Percentiles rank a stretch among this genome's conserved stretches.
Conservation (phyloP, 2,888 invertebrate species). For the Alitta virens region DNA sequence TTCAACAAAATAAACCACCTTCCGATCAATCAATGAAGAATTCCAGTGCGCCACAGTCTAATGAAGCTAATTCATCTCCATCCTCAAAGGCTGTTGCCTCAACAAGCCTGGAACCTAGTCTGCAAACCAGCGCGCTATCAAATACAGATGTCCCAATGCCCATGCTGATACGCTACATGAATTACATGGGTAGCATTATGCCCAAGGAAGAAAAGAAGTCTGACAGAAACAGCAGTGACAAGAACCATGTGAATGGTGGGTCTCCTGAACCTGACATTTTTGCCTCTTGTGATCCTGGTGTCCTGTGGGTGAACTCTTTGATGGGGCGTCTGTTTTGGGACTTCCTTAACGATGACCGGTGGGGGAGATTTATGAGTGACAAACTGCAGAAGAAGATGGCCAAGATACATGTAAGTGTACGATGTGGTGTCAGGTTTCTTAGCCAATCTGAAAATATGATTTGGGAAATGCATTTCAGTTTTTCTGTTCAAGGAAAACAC, state of each 20-base stretch:
- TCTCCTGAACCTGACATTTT: background rate
- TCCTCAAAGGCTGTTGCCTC: no score
- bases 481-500: no score
- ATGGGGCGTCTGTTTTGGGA: slow-evolving; percentile 79
- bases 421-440: no score
- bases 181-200: slow-evolving; percentile 50
- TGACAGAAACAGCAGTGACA: background rate
- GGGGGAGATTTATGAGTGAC: slow-evolving; percentile 70
- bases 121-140: no score
- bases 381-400: slow-evolving; percentile 83
- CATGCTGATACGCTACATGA: slow-evolving; percentile 33
- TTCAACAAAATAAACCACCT: no score
- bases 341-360: slow-evolving; percentile 71
- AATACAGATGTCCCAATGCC: no score
- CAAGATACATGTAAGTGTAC: slow-evolving; percentile 71
- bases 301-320: slow-evolving; percentile 68
- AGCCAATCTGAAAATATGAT: no score
- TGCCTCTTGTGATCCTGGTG: slow-evolving; percentile 40
- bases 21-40: no score
- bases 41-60: no score
- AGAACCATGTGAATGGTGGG: background rate
- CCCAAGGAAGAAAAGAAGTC: slow-evolving; percentile 24
- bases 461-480: no score
- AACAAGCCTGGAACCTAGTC: no score
- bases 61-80: no score